A percentile compares a stretch with the other conserved stretches of the same genome.
phyloP scores from a whole-genome alignment of 2,113 vertebrate genomes.

The Spermophilus dauricus region DNA sequence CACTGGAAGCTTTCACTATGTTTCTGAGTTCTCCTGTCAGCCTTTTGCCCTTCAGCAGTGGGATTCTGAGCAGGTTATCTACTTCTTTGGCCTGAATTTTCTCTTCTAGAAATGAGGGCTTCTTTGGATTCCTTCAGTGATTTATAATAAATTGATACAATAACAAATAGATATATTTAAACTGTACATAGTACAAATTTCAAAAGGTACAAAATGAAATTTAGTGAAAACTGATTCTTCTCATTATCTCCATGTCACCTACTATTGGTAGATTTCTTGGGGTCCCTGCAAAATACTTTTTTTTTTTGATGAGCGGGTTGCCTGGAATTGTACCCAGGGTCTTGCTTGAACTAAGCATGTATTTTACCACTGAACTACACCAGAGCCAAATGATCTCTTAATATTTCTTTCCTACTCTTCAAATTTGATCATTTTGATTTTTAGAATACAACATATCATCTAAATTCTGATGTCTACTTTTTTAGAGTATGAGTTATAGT shows the following conservation, averaged over 20 bases:
- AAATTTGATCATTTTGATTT: conserved; percentile 44
- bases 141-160: not conserved
- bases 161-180: not conserved
- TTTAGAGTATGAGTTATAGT: conserved; percentile 16
- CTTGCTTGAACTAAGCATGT: too few relatives aligned
- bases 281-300: too few relatives aligned
- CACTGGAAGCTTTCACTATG: not conserved
- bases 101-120: not conserved
- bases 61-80: too few relatives aligned
- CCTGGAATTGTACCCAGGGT: too few relatives aligned
- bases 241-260: too few relatives aligned
- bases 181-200: not conserved
- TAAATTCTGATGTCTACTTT: not conserved
- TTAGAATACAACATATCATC: not conserved
- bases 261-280: too few relatives aligned
- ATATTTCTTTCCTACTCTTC: conserved; percentile 14
- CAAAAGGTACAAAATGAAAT: too few relatives aligned
- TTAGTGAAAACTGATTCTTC: too few relatives aligned
- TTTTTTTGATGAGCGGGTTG: too few relatives aligned
- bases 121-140: not conserved
- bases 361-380: too few relatives aligned
- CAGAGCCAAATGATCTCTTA: not conserved
- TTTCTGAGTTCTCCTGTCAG: not conserved
- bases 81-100: conserved; percentile 2
- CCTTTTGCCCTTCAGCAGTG: not conserved